A percentile compares a stretch with the other conserved stretches of the same genome.
phyloP scores from a whole-genome alignment of 2,113 vertebrate genomes.

The Podilymbus podiceps region DNA sequence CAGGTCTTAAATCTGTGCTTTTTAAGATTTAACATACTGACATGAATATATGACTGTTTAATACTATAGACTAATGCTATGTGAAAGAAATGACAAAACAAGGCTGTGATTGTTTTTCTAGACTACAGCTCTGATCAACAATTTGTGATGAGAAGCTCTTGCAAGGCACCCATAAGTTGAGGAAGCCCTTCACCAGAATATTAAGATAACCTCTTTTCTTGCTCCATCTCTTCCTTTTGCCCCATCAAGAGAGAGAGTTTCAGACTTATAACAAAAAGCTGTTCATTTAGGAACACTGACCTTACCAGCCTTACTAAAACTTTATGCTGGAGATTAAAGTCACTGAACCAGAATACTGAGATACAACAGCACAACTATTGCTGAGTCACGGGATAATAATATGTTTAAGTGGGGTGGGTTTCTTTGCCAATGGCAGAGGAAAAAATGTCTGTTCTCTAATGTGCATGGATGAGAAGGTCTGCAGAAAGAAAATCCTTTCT shows the following conservation, averaged over 20 bases:
- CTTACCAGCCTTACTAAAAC: neutral
- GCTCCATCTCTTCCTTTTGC: neutral
- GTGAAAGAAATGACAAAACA: neutral
- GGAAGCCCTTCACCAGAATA: neutral
- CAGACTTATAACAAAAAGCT: neutral
- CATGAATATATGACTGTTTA: neutral
- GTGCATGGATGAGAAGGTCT: neutral
- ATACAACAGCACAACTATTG: neutral
- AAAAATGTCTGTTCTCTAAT: neutral
- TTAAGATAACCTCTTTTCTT: neutral
- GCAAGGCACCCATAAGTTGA: fast-evolving
- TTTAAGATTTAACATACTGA: neutral
- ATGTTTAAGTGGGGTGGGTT: neutral
- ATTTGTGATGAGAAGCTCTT: neutral
- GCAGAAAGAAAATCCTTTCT: slow-evolving; percentile 7
- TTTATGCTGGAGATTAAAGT: slow-evolving; percentile 2
- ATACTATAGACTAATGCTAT: neutral
- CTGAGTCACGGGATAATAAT: neutral
- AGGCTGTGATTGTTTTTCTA: neutral
- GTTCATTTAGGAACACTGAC: neutral
- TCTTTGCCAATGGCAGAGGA: neutral
- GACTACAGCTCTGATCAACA: neutral
- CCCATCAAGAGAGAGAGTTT: neutral
- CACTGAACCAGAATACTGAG: neutral
- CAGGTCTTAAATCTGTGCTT: neutral